These are phyloP conservation scores for Sericinus montela DNA, from an alignment of 2,888 invertebrate species.

Conservation along the genomic window DNA sequence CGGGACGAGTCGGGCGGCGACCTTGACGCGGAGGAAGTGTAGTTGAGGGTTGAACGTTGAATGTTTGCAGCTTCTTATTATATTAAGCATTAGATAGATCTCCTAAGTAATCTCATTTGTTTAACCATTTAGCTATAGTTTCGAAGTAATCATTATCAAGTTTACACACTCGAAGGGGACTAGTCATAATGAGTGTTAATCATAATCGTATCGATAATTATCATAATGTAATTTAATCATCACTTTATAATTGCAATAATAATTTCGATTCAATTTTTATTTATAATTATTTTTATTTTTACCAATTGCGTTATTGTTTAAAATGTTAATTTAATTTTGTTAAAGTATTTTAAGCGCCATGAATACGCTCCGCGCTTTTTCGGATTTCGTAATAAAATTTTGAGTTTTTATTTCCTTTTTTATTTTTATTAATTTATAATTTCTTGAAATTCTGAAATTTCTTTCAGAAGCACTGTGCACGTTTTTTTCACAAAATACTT, in stretches of 20 bases:
- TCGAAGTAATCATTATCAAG: slow-evolving; percentile 28
- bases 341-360: slow-evolving; percentile 24
- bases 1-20: too few species aligned
- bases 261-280: slow-evolving; percentile 28
- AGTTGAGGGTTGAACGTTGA: background rate
- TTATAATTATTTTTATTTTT: slow-evolving; percentile 29
- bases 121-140: slow-evolving; percentile 39
- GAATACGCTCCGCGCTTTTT: slow-evolving; percentile 5
- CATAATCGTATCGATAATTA: slow-evolving; percentile 27
- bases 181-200: slow-evolving; percentile 47
- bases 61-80: slow-evolving; percentile 31
- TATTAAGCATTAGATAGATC: slow-evolving; percentile 54
- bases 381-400: slow-evolving; percentile 36
- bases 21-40: too few species aligned
- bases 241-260: slow-evolving; percentile 29
- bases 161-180: slow-evolving; percentile 44
- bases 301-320: slow-evolving; percentile 29
- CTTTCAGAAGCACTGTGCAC: too few species aligned
- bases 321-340: slow-evolving; percentile 21
- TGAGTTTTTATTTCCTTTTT: slow-evolving; percentile 29
- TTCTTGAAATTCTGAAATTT: too few species aligned
- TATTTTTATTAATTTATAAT: background rate
- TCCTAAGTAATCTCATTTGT: slow-evolving; percentile 56
- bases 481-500: too few species aligned
- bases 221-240: slow-evolving; percentile 26